A percentile compares a stretch with the other conserved stretches of the same genome.
These are phyloP conservation scores for Eucidaris tribuloides DNA, from an alignment of 35 echinoderm and acorn worm genomes.

Conservation along the genomic window DNA sequence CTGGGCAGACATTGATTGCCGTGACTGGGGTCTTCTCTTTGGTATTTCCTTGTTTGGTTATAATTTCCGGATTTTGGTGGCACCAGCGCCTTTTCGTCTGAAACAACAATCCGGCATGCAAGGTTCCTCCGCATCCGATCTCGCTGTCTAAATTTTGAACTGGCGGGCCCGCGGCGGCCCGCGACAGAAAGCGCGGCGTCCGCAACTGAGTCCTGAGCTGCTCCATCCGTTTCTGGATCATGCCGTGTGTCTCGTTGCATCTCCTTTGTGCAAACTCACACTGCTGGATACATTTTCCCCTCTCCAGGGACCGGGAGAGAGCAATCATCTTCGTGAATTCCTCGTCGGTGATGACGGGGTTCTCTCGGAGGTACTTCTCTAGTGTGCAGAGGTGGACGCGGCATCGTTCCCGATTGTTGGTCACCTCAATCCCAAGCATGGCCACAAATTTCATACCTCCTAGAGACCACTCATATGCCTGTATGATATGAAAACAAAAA, in stretches of 20 bases:
- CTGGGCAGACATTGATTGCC: not conserved
- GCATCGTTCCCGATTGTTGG: constrained; percentile 42
- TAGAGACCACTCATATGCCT: constrained; percentile 81
- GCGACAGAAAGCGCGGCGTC: not conserved
- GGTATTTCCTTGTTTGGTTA: no score
- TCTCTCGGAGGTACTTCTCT: constrained; percentile 58
- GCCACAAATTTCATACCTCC: constrained; percentile 74
- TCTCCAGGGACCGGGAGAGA: constrained; percentile 40
- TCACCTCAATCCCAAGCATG: constrained; percentile 51
- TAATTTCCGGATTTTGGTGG: no score
- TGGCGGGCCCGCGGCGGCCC: no score
- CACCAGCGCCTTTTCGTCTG: not conserved
- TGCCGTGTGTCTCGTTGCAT: constrained; percentile 56
- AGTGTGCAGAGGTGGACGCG: constrained; percentile 41
- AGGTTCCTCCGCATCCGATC: no score
- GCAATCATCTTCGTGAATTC: constrained; percentile 35
- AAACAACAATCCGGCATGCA: no score
- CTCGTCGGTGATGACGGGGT: constrained; percentile 49
- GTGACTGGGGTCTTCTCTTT: no score
- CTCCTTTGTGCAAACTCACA: constrained; percentile 53
- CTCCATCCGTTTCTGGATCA: constrained; percentile 52
- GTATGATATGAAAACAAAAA: constrained; percentile 29
- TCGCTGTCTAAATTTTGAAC: no score
- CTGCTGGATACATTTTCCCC: constrained; percentile 72
- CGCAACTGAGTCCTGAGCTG: constrained; percentile 24